Evolutionary conservation across 2,113 vertebrate genomes (phyloP).

Genomic region (Coracopsis vasa): DNA sequence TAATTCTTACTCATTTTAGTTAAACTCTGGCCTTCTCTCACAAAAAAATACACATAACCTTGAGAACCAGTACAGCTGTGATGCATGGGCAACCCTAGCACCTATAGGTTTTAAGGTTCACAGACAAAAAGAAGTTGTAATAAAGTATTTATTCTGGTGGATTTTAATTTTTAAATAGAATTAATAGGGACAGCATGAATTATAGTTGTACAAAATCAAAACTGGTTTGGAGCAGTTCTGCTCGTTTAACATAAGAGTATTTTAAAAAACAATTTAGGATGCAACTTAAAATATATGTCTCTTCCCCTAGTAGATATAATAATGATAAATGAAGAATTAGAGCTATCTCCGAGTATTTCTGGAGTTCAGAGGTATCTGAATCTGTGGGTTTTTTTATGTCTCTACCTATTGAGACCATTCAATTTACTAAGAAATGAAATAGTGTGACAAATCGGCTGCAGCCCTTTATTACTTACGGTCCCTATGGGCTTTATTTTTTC

Average conservation of each 20-base stretch:
- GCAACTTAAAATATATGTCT: background rate
- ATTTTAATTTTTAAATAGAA: background rate
- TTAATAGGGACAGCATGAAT: background rate
- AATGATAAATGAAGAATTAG: constrained; percentile 12
- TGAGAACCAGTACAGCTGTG: background rate
- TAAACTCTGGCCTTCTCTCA: constrained; percentile 21
- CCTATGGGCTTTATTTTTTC: constrained; percentile 10
- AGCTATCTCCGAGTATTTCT: background rate
- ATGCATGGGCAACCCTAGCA: background rate
- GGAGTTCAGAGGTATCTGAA: constrained; percentile 25
- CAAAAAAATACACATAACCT: constrained; percentile 11
- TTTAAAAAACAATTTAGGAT: background rate
- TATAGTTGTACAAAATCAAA: background rate
- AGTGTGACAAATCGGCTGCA: constrained; percentile 46
- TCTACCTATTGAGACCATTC: constrained; percentile 11
- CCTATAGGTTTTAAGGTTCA: background rate
- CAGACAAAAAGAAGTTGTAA: background rate
- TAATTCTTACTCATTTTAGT: constrained; percentile 46
- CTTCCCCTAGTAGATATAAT: background rate
- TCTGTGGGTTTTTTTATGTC: constrained; percentile 9
- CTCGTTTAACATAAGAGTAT: background rate
- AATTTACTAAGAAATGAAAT: constrained; percentile 48
- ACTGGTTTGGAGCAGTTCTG: background rate
- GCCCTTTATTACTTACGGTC: constrained; percentile 37
- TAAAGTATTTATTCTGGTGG: background rate